phyloP scores from a whole-genome alignment of 2,888 invertebrate genomes.

The Leistus spinibarbis region DNA sequence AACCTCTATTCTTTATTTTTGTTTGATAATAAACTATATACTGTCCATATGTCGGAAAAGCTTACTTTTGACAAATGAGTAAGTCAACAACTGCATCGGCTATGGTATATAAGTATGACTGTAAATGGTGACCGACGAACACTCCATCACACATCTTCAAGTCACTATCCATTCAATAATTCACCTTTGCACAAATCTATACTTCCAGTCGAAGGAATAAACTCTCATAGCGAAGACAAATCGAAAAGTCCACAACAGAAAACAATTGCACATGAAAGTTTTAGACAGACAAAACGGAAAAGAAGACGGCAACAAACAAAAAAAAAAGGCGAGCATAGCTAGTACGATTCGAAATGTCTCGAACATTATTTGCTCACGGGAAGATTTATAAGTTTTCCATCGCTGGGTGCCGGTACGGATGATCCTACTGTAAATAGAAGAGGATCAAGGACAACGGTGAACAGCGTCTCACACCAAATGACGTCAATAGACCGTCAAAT shows the following conservation, averaged over 20 bases:
- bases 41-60: no score
- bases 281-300: conserved; percentile 1
- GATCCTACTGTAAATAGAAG: conserved; percentile 36
- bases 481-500: neutral
- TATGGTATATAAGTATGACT: no score
- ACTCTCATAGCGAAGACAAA: neutral
- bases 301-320: neutral
- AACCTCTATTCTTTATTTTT: no score
- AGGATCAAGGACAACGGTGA: conserved; percentile 20
- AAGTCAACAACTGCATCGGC: no score
- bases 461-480: neutral
- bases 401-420: conserved; percentile 10
- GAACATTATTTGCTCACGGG: conserved; percentile 28
- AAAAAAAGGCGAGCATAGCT: neutral
- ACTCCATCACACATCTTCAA: neutral
- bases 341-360: conserved; percentile 16
- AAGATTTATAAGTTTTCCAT: conserved; percentile 32
- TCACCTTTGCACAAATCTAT: neutral
- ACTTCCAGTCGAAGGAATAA: neutral
- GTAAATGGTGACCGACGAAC: neutral
- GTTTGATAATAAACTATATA: no score
- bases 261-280: conserved; percentile 26
- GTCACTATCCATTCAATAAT: neutral
- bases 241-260: neutral
- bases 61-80: no score